Evolutionary conservation across 2,113 vertebrate genomes (phyloP).

Genomic region (Paralichthys olivaceus): DNA sequence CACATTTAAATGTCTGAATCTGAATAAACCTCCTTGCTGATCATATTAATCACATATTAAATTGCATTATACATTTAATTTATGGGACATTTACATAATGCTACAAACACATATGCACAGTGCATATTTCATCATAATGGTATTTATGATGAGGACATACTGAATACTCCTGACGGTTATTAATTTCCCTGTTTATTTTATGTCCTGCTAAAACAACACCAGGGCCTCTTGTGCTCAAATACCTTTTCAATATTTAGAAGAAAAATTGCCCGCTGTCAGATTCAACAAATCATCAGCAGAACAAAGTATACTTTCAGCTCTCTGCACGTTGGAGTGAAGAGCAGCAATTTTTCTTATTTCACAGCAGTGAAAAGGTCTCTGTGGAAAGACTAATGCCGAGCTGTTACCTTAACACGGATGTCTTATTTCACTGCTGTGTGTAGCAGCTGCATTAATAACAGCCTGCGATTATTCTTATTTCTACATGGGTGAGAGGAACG

Average conservation of each 20-base stretch:
- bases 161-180: neutral
- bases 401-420: neutral
- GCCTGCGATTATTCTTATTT: neutral
- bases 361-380: neutral
- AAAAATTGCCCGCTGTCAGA: neutral
- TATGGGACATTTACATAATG: neutral
- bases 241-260: neutral
- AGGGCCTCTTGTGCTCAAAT: neutral
- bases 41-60: no score
- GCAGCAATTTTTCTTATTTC: constrained; percentile 10
- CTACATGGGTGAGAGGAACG: neutral
- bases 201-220: neutral
- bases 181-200: neutral
- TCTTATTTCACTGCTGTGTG: neutral
- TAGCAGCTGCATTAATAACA: neutral
- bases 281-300: constrained; percentile 2
- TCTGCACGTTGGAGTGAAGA: neutral
- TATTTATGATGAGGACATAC: neutral
- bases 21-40: no score
- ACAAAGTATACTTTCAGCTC: neutral
- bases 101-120: no score
- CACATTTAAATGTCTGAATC: no score
- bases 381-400: neutral
- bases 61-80: neutral
- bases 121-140: neutral